Percentiles rank a stretch among this genome's conserved stretches.
These are phyloP conservation scores for Melanocharis versteri DNA, from an alignment of 2,113 vertebrate species.

Conservation along the genomic window DNA sequence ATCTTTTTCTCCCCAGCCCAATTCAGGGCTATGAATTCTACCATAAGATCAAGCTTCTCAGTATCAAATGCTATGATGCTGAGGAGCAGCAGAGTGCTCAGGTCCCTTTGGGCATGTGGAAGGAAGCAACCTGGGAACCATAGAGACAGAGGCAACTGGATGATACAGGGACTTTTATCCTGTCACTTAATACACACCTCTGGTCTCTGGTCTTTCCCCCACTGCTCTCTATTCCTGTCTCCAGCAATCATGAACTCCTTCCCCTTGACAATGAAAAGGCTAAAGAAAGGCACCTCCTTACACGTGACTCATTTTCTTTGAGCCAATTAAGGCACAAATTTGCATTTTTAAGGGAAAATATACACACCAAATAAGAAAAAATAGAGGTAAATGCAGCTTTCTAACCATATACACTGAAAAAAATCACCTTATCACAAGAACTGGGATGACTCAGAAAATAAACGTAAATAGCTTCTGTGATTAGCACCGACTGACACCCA, in stretches of 20 bases:
- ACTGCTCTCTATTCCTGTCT: not conserved
- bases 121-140: not conserved
- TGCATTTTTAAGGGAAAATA: not conserved
- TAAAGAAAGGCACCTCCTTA: not conserved
- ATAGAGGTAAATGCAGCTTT: not conserved
- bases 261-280: not conserved
- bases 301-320: not conserved
- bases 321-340: not conserved
- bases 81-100: not conserved
- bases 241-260: not conserved
- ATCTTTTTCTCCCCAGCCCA: not conserved
- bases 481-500: not conserved
- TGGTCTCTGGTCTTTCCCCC: not conserved
- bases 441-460: slow-evolving; percentile 26
- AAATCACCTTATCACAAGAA: not conserved
- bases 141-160: not conserved
- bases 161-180: not conserved
- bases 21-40: not conserved
- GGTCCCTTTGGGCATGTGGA: not conserved
- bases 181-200: not conserved
- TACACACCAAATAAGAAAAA: not conserved
- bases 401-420: not conserved
- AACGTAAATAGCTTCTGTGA: slow-evolving; percentile 5
- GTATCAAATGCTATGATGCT: not conserved
- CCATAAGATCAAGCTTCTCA: not conserved